Evolutionary conservation across 2,113 vertebrate genomes (phyloP).

Genomic region (Grus americana): DNA sequence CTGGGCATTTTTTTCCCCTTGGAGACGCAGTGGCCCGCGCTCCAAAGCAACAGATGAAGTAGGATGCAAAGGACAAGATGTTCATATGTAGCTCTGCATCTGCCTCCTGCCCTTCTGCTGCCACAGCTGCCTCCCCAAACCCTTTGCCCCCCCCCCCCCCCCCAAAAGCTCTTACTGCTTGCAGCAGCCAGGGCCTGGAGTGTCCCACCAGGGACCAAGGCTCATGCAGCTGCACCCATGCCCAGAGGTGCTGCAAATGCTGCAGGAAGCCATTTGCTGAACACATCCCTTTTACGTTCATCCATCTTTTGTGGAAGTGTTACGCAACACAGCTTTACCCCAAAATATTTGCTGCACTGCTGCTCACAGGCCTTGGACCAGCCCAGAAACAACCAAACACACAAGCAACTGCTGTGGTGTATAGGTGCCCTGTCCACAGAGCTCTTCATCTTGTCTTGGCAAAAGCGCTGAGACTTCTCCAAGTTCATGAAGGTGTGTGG

Average conservation of each 20-base stretch:
- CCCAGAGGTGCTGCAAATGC: no score
- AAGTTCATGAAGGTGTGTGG: no score
- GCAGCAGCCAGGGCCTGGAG: no score
- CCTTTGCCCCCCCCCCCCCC: neutral
- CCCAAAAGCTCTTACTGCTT: no score
- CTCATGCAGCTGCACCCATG: no score
- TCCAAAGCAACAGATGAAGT: neutral
- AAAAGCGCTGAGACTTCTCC: neutral
- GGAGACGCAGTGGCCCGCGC: neutral
- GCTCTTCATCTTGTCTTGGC: neutral
- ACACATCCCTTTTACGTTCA: no score
- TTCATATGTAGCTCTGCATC: neutral
- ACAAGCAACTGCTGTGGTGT: no score
- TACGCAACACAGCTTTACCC: neutral
- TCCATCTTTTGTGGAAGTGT: no score
- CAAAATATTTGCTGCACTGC: neutral
- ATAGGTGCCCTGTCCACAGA: neutral
- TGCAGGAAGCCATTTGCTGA: no score
- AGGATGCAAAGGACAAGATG: constrained; percentile 10
- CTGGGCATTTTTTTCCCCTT: constrained; percentile 38
- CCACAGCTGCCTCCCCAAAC: neutral
- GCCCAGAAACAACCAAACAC: neutral
- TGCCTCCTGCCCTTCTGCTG: neutral
- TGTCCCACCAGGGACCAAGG: no score
- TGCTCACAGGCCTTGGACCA: neutral